Percentiles rank a stretch among this genome's conserved stretches.
Evolutionary conservation across 2,113 vertebrate species (phyloP).

Genomic region (Athene noctua): DNA sequence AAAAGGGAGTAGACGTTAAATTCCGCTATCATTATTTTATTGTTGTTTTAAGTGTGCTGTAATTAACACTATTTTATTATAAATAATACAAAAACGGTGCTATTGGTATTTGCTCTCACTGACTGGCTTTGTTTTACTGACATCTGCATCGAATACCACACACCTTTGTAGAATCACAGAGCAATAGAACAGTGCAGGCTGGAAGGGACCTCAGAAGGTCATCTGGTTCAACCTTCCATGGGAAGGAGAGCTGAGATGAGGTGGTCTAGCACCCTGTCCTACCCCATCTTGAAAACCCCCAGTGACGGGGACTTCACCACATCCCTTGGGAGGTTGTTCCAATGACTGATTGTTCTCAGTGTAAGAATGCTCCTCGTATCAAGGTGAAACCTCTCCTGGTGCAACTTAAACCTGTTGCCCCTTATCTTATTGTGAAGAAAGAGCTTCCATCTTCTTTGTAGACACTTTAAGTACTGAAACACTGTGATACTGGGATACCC

Average conservation of each 20-base stretch:
- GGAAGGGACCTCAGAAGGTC: neutral
- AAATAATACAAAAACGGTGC: neutral
- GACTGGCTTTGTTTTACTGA: neutral
- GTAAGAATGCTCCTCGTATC: neutral
- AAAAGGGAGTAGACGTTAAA: neutral
- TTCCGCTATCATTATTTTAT: neutral
- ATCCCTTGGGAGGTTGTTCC: neutral
- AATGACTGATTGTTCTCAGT: neutral
- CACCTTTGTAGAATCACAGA: neutral
- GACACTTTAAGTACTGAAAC: neutral
- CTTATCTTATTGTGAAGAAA: neutral
- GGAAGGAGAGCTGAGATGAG: neutral
- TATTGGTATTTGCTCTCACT: neutral
- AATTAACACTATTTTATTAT: neutral
- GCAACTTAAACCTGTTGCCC: neutral
- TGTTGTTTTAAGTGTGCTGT: neutral
- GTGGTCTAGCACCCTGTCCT: neutral
- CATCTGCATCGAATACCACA: neutral
- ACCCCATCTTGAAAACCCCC: neutral
- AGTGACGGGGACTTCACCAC: accelerated
- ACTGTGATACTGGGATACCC: neutral
- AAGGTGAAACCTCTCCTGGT: neutral
- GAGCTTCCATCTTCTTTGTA: neutral
- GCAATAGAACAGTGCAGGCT: neutral
- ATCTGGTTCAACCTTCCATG: accelerated